A percentile compares a stretch with the other conserved stretches of the same genome.
These are phyloP conservation scores for Craterocephalus amniculus DNA, from an alignment of 2,797 vertebrate genomes.

Conservation along the genomic window DNA sequence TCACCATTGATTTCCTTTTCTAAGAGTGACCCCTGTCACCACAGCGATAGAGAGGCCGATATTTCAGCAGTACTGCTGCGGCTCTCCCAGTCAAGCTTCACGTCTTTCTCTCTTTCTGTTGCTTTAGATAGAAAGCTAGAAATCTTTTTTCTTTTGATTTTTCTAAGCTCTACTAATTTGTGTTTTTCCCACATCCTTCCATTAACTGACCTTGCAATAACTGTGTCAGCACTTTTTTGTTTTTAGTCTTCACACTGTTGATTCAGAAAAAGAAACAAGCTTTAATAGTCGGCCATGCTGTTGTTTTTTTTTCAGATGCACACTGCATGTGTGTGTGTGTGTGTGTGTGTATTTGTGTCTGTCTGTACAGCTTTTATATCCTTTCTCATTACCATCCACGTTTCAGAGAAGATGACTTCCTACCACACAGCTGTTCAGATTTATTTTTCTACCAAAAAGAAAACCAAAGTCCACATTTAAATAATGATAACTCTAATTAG, in stretches of 20 bases:
- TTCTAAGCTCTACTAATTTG: slow-evolving; percentile 12
- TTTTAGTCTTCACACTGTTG: slow-evolving; percentile 13
- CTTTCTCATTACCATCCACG: slow-evolving; percentile 25
- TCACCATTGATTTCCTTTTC: slow-evolving; percentile 87
- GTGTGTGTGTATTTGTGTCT: too few species aligned
- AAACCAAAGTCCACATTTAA: slow-evolving; percentile 59
- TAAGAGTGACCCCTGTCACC: slow-evolving; percentile 85
- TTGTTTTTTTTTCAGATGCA: slow-evolving; percentile 39
- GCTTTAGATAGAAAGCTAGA: slow-evolving; percentile 16
- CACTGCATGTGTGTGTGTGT: too few species aligned
- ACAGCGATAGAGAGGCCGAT: slow-evolving; percentile 79
- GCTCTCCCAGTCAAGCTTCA: slow-evolving; percentile 22
- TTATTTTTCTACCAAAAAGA: slow-evolving; percentile 49
- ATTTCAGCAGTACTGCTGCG: slow-evolving; percentile 75
- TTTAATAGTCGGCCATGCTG: slow-evolving; percentile 18
- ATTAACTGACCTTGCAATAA: slow-evolving; percentile 24
- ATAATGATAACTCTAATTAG: slow-evolving; percentile 67
- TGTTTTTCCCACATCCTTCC: slow-evolving; percentile 11
- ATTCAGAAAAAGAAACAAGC: slow-evolving; percentile 31
- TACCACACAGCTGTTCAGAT: slow-evolving; percentile 53
- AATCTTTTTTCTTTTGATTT: slow-evolving; percentile 13
- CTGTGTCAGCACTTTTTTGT: slow-evolving; percentile 21
- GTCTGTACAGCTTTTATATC: slow-evolving; percentile 18
- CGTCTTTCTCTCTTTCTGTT: slow-evolving; percentile 2
- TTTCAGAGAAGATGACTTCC: slow-evolving; percentile 52